Percentiles rank a stretch among this genome's conserved stretches.
Conservation (phyloP, 2,888 invertebrate genomes). For the Dusona sp. region DNA sequence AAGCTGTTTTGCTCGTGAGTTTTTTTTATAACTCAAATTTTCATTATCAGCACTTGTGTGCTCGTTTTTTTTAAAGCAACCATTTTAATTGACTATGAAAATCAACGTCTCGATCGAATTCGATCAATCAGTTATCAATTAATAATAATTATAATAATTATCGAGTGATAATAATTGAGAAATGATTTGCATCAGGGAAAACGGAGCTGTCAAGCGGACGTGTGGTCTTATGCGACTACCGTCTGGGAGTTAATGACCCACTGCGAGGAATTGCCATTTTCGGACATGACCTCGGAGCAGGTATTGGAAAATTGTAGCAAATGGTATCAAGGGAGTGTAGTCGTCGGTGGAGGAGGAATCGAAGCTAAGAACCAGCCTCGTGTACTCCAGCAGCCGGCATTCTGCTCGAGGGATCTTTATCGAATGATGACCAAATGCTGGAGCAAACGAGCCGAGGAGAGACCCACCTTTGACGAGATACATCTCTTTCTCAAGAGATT, state of each 20-base stretch:
- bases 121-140: too few species aligned
- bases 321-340: constrained; percentile 86
- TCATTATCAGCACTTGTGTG: background rate
- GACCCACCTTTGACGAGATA: constrained; percentile 95
- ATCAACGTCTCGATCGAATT: too few species aligned
- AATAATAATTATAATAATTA: too few species aligned
- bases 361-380: constrained; percentile 85
- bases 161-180: background rate
- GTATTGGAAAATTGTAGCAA: constrained; percentile 91
- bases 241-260: constrained; percentile 95
- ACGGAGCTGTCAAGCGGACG: constrained; percentile 94
- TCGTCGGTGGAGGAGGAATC: constrained; percentile 71
- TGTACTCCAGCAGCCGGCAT: constrained; percentile 88
- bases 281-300: constrained; percentile 93
- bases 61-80: too few species aligned
- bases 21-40: background rate
- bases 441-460: constrained; percentile 92
- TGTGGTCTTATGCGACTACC: constrained; percentile 96
- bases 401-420: constrained; percentile 94
- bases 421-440: constrained; percentile 97
- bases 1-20: constrained; percentile 91
- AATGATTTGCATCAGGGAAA: constrained; percentile 87
- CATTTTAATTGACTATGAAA: too few species aligned
- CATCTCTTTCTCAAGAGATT: constrained; percentile 90
- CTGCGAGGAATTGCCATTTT: constrained; percentile 92